Evolutionary conservation across 2,113 vertebrate genomes (phyloP).

Genomic region (Tragulus kanchil): DNA sequence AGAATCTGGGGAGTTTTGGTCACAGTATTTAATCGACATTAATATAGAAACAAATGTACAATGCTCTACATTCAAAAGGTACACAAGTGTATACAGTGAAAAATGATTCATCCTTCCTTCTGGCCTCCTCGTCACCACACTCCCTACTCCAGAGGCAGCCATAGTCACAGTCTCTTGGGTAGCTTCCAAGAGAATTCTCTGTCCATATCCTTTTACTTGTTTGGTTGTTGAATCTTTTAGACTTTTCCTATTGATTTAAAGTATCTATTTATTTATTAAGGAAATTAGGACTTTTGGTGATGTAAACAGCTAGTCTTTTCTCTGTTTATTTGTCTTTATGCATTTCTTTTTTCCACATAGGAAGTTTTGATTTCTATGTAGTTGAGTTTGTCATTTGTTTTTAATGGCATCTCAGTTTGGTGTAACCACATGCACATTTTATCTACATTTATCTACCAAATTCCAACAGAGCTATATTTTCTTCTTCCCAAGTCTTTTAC

Average conservation of each 20-base stretch:
- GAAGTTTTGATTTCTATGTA: background rate
- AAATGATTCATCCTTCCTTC: background rate
- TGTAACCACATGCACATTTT: background rate
- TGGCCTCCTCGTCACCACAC: background rate
- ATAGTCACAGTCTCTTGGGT: background rate
- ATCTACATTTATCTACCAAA: background rate
- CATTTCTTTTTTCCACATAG: background rate
- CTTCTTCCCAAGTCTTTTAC: background rate
- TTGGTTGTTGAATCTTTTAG: background rate
- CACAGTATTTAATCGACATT: background rate
- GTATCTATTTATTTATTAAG: background rate
- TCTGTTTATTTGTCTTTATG: background rate
- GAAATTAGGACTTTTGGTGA: background rate
- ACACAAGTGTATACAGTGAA: background rate
- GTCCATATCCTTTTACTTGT: background rate
- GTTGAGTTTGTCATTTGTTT: background rate
- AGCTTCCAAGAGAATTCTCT: conserved; percentile 3
- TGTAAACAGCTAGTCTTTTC: background rate
- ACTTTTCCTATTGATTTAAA: conserved; percentile 8
- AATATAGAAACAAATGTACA: background rate
- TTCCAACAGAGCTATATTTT: background rate
- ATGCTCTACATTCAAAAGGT: background rate
- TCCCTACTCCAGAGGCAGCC: background rate
- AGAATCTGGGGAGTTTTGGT: background rate
- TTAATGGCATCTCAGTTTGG: background rate